Conservation (phyloP, 2,888 invertebrate species). For the Nesidiocoris tenuis region DNA sequence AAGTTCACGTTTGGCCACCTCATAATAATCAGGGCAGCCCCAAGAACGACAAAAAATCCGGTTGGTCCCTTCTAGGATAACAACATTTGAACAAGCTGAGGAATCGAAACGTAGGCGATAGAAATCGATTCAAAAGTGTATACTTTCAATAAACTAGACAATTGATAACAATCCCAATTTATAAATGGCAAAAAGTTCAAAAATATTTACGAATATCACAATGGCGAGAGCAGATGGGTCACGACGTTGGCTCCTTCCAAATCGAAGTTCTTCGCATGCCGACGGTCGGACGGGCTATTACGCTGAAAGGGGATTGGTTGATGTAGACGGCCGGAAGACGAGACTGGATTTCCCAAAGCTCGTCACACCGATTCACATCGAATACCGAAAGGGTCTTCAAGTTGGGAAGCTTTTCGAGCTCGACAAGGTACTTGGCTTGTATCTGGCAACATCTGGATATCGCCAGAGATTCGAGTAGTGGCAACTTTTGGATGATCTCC, state of each 20-base stretch:
- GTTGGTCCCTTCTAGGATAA: too few relatives aligned
- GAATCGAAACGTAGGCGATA: too few relatives aligned
- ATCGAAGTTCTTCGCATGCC: slow-evolving; percentile 83
- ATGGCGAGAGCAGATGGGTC: background rate
- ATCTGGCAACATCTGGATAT: slow-evolving; percentile 80
- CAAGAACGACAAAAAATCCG: too few relatives aligned
- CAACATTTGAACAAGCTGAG: too few relatives aligned
- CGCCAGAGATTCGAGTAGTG: slow-evolving; percentile 72
- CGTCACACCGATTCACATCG: slow-evolving; percentile 15
- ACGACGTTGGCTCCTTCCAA: slow-evolving; percentile 60
- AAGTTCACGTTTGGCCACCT: too few relatives aligned
- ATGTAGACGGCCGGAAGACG: slow-evolving; percentile 59
- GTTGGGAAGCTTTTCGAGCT: slow-evolving; percentile 19
- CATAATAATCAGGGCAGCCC: too few relatives aligned
- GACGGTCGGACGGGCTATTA: slow-evolving; percentile 86
- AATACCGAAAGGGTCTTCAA: slow-evolving; percentile 33
- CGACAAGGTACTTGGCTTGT: slow-evolving; percentile 64
- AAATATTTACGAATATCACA: background rate
- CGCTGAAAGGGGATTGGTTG: slow-evolving; percentile 77
- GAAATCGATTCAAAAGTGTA: too few relatives aligned
- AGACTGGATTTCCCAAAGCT: slow-evolving; percentile 49
- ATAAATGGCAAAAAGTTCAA: too few relatives aligned
- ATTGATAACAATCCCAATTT: too few relatives aligned
- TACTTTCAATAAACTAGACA: too few relatives aligned
- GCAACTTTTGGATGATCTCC: slow-evolving; percentile 60